Conservation (phyloP, 1,140 invertebrate genomes). For the Acromyrmex echinatior region DNA sequence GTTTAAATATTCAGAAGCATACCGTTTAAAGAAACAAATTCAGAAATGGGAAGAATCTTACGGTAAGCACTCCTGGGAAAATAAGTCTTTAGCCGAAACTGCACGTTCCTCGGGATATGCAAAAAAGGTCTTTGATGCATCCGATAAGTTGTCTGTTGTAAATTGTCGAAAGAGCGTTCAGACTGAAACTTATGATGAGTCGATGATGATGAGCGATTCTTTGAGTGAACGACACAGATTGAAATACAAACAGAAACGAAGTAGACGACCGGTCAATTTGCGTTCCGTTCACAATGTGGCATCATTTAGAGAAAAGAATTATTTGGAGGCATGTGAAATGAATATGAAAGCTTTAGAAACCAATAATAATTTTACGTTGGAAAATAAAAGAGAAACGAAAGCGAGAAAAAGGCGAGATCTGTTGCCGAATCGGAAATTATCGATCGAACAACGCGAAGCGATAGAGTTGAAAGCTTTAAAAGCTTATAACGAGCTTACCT, state of each 20-base stretch:
- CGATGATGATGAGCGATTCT: neutral
- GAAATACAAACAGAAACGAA: neutral
- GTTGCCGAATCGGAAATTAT: constrained; percentile 11
- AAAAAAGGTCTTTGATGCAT: neutral
- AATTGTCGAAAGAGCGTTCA: neutral
- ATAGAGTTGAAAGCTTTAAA: constrained; percentile 54
- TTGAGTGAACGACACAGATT: neutral
- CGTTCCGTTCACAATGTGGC: neutral
- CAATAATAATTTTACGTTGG: neutral
- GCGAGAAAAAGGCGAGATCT: neutral
- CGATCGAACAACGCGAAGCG: constrained; percentile 25
- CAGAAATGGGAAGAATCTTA: neutral
- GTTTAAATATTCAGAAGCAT: constrained; percentile 28
- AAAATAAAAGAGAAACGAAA: neutral
- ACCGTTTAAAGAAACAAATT: constrained; percentile 25
- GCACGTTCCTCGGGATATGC: constrained; percentile 29
- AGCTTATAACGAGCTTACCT: constrained; percentile 62
- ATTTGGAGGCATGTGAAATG: neutral
- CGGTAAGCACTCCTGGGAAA: constrained; percentile 20
- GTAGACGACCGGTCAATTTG: neutral
- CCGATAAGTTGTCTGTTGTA: neutral
- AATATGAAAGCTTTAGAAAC: neutral
- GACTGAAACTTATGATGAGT: neutral
- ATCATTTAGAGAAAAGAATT: neutral
- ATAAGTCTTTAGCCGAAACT: constrained; percentile 9